A percentile compares a stretch with the other conserved stretches of the same genome.
Conservation (phyloP, 2,113 vertebrate species). For the Entomyzon cyanotis region DNA sequence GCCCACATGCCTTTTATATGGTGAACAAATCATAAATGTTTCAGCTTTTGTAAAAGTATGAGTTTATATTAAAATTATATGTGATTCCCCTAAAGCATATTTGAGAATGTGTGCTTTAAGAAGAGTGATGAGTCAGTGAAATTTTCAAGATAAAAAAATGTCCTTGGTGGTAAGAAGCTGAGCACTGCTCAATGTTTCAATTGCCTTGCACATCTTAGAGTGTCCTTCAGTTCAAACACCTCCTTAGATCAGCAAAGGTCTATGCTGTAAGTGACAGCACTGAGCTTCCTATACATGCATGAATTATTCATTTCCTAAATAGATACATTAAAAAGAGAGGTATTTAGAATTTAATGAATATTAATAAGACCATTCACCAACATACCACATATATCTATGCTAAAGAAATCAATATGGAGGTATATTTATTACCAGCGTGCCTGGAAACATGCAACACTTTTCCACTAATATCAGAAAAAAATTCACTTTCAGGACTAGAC, state of each 20-base stretch:
- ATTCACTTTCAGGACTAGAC: neutral
- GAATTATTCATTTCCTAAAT: slow-evolving; percentile 66
- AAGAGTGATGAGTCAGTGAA: slow-evolving; percentile 13
- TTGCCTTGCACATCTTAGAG: slow-evolving; percentile 12
- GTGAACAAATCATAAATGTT: neutral
- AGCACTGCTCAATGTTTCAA: neutral
- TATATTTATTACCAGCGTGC: slow-evolving; percentile 4
- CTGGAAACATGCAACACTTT: neutral
- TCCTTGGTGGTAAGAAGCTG: neutral
- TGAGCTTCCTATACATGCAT: slow-evolving; percentile 42
- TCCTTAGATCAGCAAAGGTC: slow-evolving; percentile 44
- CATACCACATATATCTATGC: slow-evolving; percentile 6
- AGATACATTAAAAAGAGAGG: slow-evolving; percentile 54
- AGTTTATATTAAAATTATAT: neutral
- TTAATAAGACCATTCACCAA: slow-evolving; percentile 48
- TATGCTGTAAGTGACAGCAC: slow-evolving; percentile 38
- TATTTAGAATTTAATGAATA: slow-evolving; percentile 64
- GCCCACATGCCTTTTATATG: neutral
- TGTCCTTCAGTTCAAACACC: slow-evolving; percentile 48
- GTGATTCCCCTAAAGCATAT: neutral
- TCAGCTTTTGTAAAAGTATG: neutral
- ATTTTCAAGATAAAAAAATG: neutral
- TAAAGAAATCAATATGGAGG: slow-evolving; percentile 36
- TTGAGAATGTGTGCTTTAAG: neutral
- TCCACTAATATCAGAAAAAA: slow-evolving; percentile 19